Percentiles rank a stretch among this genome's conserved stretches.
Evolutionary conservation across 2,888 invertebrate species (phyloP).

Genomic region (Gasteruption jaculator): DNA sequence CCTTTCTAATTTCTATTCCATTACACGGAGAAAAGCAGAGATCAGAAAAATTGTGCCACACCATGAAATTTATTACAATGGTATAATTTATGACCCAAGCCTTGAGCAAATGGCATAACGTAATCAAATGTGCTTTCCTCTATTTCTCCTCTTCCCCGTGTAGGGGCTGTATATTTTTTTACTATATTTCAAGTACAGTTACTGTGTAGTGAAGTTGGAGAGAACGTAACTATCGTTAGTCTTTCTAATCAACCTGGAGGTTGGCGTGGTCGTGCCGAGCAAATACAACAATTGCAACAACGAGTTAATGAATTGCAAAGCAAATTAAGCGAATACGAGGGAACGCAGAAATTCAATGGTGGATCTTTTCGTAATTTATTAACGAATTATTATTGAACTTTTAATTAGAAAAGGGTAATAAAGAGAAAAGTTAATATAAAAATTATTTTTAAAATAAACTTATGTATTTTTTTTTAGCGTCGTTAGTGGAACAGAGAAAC

Average conservation of each 20-base stretch:
- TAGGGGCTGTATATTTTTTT: neutral
- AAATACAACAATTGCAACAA: slow-evolving; percentile 66
- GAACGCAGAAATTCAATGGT: slow-evolving; percentile 14
- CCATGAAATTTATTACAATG: too few relatives aligned
- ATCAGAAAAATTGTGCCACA: too few relatives aligned
- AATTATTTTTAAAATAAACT: neutral
- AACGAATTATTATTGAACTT: neutral
- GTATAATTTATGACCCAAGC: too few relatives aligned
- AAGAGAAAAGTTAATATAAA: slow-evolving; percentile 4
- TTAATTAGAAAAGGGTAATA: neutral
- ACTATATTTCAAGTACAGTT: slow-evolving; percentile 45
- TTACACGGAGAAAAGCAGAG: too few relatives aligned
- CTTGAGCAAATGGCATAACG: neutral
- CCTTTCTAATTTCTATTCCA: too few relatives aligned
- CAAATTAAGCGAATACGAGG: slow-evolving; percentile 53
- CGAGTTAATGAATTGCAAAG: slow-evolving; percentile 65
- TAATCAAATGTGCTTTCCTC: neutral
- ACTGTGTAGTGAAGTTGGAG: slow-evolving; percentile 72
- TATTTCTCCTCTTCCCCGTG: neutral
- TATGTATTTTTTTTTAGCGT: slow-evolving; percentile 10
- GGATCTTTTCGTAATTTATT: neutral
- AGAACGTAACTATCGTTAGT: slow-evolving; percentile 62
- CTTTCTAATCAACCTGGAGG: slow-evolving; percentile 58
- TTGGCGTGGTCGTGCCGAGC: slow-evolving; percentile 77
- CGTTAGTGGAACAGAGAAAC: slow-evolving; percentile 26